phyloP scores from a whole-genome alignment of 2,888 invertebrate genomes.

The Drosophila greeni region DNA sequence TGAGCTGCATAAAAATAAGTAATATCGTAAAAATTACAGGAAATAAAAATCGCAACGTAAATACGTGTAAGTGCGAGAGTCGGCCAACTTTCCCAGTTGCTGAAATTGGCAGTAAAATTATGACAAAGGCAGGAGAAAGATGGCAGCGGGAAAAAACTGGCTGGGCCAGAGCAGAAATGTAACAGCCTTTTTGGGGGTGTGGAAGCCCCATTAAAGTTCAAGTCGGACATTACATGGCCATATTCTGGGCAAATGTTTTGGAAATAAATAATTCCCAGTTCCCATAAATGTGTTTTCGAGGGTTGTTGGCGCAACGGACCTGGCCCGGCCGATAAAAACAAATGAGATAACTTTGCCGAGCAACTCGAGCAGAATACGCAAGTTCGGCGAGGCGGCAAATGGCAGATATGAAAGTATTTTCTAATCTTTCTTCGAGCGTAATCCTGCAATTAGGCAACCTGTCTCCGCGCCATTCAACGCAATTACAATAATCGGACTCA shows the following conservation, averaged over 20 bases:
- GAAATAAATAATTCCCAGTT: slow-evolving; percentile 43
- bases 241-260: slow-evolving; percentile 50
- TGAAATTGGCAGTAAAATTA: slow-evolving; percentile 68
- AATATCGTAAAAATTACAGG: slow-evolving; percentile 73
- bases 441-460: slow-evolving; percentile 33
- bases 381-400: slow-evolving; percentile 11
- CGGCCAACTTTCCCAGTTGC: slow-evolving; percentile 63
- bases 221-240: slow-evolving; percentile 50
- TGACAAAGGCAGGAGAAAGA: slow-evolving; percentile 47
- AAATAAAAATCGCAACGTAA: slow-evolving; percentile 70
- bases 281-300: slow-evolving; percentile 36
- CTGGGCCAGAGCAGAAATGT: slow-evolving; percentile 49
- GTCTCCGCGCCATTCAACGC: slow-evolving; percentile 12
- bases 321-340: slow-evolving; percentile 29
- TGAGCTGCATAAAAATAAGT: slow-evolving; percentile 72
- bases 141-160: not conserved
- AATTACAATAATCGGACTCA: slow-evolving; percentile 11
- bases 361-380: slow-evolving; percentile 25
- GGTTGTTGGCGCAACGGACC: slow-evolving; percentile 16
- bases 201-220: slow-evolving; percentile 47
- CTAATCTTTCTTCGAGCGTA: slow-evolving; percentile 14
- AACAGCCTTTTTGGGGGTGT: slow-evolving; percentile 48
- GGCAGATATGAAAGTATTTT: slow-evolving; percentile 13
- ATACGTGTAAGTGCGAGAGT: slow-evolving; percentile 67
- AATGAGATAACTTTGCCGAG: slow-evolving; percentile 32